Percentiles rank a stretch among this genome's conserved stretches.
Evolutionary conservation across 2,797 vertebrate genomes (phyloP).

Genomic region (Sternarchorhynchus goeldii): DNA sequence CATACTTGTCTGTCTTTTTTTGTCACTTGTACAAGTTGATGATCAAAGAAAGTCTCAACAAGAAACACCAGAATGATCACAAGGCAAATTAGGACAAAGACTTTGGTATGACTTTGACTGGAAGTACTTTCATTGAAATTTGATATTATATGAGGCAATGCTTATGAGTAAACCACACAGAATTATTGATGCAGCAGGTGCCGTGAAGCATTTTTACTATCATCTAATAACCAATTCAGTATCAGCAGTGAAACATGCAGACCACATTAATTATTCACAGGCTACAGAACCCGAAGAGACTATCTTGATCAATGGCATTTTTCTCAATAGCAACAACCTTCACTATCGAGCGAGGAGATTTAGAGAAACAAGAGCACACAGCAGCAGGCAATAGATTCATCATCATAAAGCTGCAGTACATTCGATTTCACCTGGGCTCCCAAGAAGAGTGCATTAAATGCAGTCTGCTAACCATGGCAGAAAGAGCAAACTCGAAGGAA

Average conservation of each 20-base stretch:
- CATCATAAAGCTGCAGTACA: slow-evolving; percentile 59
- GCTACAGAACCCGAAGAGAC: slow-evolving; percentile 31
- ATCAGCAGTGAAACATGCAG: slow-evolving; percentile 21
- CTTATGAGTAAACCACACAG: not conserved
- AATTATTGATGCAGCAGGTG: slow-evolving; percentile 6
- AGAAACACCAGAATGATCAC: not conserved
- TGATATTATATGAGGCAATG: not conserved
- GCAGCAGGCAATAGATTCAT: slow-evolving; percentile 65
- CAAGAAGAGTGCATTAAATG: slow-evolving; percentile 66
- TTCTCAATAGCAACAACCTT: slow-evolving; percentile 37
- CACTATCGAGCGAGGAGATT: slow-evolving; percentile 12
- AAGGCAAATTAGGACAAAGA: not conserved
- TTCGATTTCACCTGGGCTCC: slow-evolving; percentile 66
- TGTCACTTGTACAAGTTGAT: not conserved
- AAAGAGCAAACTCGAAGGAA: slow-evolving; percentile 52
- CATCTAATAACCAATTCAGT: slow-evolving; percentile 2
- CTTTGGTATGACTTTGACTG: not conserved
- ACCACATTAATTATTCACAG: slow-evolving; percentile 49
- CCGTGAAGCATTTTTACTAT: slow-evolving; percentile 3
- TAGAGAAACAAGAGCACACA: slow-evolving; percentile 46
- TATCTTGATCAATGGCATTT: slow-evolving; percentile 44
- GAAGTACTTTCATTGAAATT: not conserved
- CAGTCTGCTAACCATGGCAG: slow-evolving; percentile 53
- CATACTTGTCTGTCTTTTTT: slow-evolving; percentile 3
- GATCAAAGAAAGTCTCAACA: not conserved